Evolutionary conservation across 2,797 vertebrate genomes (phyloP).

Genomic region (Sebastes baramenuke): DNA sequence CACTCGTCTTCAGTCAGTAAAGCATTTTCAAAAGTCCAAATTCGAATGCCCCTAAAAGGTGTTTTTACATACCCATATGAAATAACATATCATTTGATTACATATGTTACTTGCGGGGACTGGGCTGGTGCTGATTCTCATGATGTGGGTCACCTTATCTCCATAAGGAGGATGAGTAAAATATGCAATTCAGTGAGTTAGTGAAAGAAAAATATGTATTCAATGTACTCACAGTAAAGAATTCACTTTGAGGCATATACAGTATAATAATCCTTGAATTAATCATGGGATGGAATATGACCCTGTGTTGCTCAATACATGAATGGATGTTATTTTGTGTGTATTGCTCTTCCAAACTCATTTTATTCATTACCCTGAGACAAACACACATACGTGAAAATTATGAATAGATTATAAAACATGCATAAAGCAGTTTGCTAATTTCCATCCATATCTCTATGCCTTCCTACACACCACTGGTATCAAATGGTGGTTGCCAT

Average conservation of each 20-base stretch:
- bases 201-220: conserved; percentile 1
- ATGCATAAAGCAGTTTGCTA: conserved; percentile 74
- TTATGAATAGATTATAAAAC: conserved; percentile 71
- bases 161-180: background rate
- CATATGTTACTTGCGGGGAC: background rate
- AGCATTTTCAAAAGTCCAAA: background rate
- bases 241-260: conserved; percentile 53
- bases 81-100: background rate
- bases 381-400: conserved; percentile 47
- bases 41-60: background rate
- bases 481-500: conserved; percentile 85
- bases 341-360: conserved; percentile 8
- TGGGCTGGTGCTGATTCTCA: background rate
- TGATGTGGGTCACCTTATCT: conserved; percentile 9
- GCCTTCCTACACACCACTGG: conserved; percentile 84
- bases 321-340: conserved; percentile 43
- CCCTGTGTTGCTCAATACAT: conserved; percentile 27
- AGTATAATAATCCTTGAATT: conserved; percentile 49
- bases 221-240: conserved; percentile 13
- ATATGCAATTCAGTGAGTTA: conserved; percentile 1
- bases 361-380: conserved; percentile 47
- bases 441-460: conserved; percentile 78
- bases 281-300: conserved; percentile 46
- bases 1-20: background rate
- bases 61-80: background rate